phyloP scores from a whole-genome alignment of 2,797 vertebrate genomes.

The Microctenopoma lineatum region DNA sequence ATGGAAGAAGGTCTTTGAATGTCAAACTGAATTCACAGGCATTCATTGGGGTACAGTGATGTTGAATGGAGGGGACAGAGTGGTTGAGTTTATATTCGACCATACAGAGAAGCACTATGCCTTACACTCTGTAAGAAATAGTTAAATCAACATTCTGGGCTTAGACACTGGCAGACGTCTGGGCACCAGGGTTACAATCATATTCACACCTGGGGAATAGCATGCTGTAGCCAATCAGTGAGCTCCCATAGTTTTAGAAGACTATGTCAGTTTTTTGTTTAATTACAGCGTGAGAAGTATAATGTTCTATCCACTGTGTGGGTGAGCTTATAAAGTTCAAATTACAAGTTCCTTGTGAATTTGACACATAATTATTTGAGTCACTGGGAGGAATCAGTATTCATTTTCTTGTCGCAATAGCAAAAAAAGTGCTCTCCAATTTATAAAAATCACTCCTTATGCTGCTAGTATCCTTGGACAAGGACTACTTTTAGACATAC shows the following conservation, averaged over 20 bases:
- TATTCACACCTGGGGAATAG: slow-evolving; percentile 41
- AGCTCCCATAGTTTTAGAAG: slow-evolving; percentile 32
- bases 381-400: slow-evolving; percentile 27
- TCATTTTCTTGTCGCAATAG: slow-evolving; percentile 36
- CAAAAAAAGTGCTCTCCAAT: slow-evolving; percentile 24
- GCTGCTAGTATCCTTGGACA: slow-evolving; percentile 12
- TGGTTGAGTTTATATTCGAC: neutral
- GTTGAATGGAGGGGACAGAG: neutral
- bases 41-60: neutral
- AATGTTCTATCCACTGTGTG: slow-evolving; percentile 34
- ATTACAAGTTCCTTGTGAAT: slow-evolving; percentile 43
- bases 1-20: slow-evolving; percentile 39
- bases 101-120: slow-evolving; percentile 31
- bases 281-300: slow-evolving; percentile 52
- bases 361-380: slow-evolving; percentile 37
- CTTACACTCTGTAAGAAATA: slow-evolving; percentile 11
- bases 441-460: neutral
- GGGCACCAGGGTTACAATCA: slow-evolving; percentile 30
- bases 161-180: slow-evolving; percentile 24
- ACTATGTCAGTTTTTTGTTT: slow-evolving; percentile 23
- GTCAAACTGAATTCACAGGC: slow-evolving; percentile 33
- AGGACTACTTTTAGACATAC: slow-evolving; percentile 33
- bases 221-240: slow-evolving; percentile 29
- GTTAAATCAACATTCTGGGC: slow-evolving; percentile 44
- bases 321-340: slow-evolving; percentile 45